Percentiles rank a stretch among this genome's conserved stretches.
Conservation (phyloP, 37 sponge, comb jelly and placozoan species). For the Diacarnus erythraeanus region DNA sequence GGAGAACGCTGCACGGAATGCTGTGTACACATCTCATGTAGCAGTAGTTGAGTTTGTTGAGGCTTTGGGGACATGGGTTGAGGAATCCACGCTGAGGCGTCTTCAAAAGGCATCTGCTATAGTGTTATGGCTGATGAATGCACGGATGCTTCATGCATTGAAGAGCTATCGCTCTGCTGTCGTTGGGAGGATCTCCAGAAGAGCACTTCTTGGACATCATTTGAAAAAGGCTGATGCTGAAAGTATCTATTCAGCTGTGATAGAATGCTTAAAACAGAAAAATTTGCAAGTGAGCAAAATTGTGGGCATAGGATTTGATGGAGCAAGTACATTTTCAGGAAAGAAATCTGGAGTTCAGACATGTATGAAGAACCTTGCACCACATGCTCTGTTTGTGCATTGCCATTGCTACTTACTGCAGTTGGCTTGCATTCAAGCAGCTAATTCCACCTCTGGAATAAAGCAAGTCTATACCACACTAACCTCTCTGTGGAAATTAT, state of each 20-base stretch:
- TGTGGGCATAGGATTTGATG: conserved; percentile 73
- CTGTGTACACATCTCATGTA: conserved; percentile 58
- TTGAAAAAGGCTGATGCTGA: conserved; percentile 54
- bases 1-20: conserved; percentile 60
- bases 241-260: conserved; percentile 35
- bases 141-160: conserved; percentile 65
- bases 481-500: conserved; percentile 55
- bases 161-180: conserved; percentile 69
- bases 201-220: conserved; percentile 69
- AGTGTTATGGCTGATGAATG: conserved; percentile 78
- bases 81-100: conserved; percentile 59
- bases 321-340: conserved; percentile 54
- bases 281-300: too few species aligned
- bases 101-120: conserved; percentile 46
- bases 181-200: conserved; percentile 69
- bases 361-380: conserved; percentile 50
- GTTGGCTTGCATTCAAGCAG: conserved; percentile 65
- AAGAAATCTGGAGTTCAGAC: conserved; percentile 47
- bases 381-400: conserved; percentile 55
- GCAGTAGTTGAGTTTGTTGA: conserved; percentile 68
- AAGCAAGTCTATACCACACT: conserved; percentile 48
- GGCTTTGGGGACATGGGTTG: conserved; percentile 57
- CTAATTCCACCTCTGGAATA: conserved; percentile 51
- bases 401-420: conserved; percentile 48
- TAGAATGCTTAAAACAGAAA: conserved; percentile 58